phyloP scores from a whole-genome alignment of 2,888 invertebrate species.

The Actias luna region DNA sequence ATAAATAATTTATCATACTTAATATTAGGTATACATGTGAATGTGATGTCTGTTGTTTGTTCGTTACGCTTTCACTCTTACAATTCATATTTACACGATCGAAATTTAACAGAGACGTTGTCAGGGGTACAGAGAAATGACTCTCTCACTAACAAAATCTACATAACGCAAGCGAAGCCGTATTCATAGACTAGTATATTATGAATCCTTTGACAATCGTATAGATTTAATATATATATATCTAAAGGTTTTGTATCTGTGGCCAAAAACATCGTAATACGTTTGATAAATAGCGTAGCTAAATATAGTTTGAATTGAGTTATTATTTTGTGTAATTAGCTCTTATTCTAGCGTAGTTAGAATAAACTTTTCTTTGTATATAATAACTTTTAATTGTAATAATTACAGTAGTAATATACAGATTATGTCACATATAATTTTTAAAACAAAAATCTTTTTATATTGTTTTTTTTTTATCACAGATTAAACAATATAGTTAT shows the following conservation, averaged over 20 bases:
- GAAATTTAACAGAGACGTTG: too few species aligned
- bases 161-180: too few species aligned
- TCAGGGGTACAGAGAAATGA: too few species aligned
- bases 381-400: neutral
- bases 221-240: too few species aligned
- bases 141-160: too few species aligned
- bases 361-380: slow-evolving; percentile 8
- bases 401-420: neutral
- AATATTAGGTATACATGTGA: too few species aligned
- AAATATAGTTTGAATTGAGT: neutral
- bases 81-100: too few species aligned
- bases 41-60: too few species aligned
- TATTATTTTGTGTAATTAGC: neutral
- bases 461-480: neutral
- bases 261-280: neutral
- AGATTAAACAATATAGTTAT: neutral
- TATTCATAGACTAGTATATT: too few species aligned
- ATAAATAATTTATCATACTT: too few species aligned
- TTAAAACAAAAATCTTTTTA: neutral
- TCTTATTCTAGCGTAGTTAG: slow-evolving; percentile 12
- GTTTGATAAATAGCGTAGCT: neutral
- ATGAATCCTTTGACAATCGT: neutral
- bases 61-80: too few species aligned
- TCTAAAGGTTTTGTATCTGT: neutral
- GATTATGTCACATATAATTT: neutral